phyloP scores from a whole-genome alignment of 2,888 invertebrate species.

The Pogonocherus hispidulus region DNA sequence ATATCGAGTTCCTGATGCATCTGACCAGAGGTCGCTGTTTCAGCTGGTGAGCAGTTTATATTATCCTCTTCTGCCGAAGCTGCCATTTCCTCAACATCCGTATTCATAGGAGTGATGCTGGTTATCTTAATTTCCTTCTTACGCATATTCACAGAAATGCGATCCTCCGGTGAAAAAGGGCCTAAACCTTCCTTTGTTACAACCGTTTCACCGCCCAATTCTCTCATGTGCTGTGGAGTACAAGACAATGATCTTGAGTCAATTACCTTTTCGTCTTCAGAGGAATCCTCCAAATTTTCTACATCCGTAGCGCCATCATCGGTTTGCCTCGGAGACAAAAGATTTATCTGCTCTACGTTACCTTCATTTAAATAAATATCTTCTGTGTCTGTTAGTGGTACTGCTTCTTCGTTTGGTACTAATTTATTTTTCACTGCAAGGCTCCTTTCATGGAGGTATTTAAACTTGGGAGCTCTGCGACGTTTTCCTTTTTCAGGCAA shows the following conservation, averaged over 20 bases:
- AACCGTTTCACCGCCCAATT: conserved; percentile 57
- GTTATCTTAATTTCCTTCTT: conserved; percentile 32
- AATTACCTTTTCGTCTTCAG: conserved; percentile 57
- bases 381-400: conserved; percentile 63
- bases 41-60: conserved; percentile 55
- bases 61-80: conserved; percentile 68
- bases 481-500: conserved; percentile 43
- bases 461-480: conserved; percentile 54
- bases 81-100: conserved; percentile 70
- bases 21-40: conserved; percentile 64
- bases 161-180: conserved; percentile 54
- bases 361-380: conserved; percentile 63
- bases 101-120: conserved; percentile 53
- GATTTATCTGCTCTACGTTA: conserved; percentile 17
- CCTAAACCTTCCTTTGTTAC: conserved; percentile 61
- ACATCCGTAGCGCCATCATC: conserved; percentile 64
- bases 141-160: conserved; percentile 41
- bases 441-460: conserved; percentile 49
- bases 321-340: not conserved
- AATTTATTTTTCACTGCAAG: conserved; percentile 41
- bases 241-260: conserved; percentile 46
- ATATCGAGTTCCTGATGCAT: conserved; percentile 68
- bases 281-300: conserved; percentile 65
- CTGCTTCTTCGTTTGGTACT: conserved; percentile 30
- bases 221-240: conserved; percentile 59